Conservation (phyloP, 2,888 invertebrate genomes). For the Limnephilus lunatus region DNA sequence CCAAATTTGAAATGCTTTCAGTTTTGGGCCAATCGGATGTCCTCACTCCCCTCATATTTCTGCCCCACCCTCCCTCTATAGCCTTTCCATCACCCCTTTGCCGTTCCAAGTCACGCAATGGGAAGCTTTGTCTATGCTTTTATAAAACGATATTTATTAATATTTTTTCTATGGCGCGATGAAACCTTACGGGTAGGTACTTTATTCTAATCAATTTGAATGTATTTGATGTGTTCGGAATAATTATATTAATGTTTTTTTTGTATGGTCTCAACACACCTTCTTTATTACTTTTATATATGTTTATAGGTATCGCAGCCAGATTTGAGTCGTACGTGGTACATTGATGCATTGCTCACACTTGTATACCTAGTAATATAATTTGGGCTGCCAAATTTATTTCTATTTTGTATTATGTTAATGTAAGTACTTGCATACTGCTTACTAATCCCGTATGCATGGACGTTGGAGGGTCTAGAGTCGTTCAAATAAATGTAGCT, state of each 20-base stretch:
- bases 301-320: no score
- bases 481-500: no score
- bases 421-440: no score
- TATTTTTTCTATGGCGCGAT: slow-evolving; percentile 22
- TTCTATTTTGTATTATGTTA: no score
- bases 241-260: neutral
- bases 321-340: no score
- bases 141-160: slow-evolving; percentile 20
- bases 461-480: no score
- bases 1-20: slow-evolving; percentile 17
- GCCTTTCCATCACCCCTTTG: neutral
- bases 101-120: neutral
- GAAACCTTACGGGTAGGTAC: neutral
- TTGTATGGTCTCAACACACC: neutral
- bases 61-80: neutral
- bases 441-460: no score
- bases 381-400: no score
- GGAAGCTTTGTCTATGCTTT: slow-evolving; percentile 4
- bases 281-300: neutral
- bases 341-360: no score
- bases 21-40: slow-evolving; percentile 39
- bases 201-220: slow-evolving; percentile 1
- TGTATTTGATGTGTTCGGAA: neutral
- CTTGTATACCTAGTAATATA: no score
- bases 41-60: neutral